Evolutionary conservation across 1,140 invertebrate genomes (phyloP).

Genomic region (Cotesia typhae): DNA sequence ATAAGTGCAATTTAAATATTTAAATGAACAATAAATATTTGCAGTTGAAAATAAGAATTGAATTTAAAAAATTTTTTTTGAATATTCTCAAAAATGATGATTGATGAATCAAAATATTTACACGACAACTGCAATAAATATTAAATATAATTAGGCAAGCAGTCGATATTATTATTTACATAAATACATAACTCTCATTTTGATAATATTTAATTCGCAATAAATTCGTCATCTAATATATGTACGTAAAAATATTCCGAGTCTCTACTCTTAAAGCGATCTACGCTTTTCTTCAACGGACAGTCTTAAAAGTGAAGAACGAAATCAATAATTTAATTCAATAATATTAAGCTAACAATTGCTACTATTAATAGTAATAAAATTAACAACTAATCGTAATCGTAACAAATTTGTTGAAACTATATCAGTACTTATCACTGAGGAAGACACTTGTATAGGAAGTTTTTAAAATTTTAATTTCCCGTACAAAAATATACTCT

Average conservation of each 20-base stretch:
- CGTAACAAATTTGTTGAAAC: background rate
- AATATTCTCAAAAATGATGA: no score
- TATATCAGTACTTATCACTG: conserved; percentile 8
- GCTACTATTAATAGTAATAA: no score
- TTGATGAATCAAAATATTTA: conserved; percentile 20
- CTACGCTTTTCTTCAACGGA: conserved; percentile 11
- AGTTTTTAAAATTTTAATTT: conserved; percentile 1
- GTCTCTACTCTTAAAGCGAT: background rate
- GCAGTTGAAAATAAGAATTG: no score
- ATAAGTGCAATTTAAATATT: background rate
- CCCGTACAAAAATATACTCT: conserved; percentile 39
- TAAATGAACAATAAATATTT: no score
- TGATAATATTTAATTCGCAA: background rate
- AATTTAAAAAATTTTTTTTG: background rate
- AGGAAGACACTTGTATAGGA: conserved; percentile 30
- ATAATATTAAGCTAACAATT: background rate
- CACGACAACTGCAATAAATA: conserved; percentile 36
- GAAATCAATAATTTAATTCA: background rate
- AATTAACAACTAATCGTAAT: background rate
- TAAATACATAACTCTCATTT: conserved; percentile 19
- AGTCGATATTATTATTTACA: conserved; percentile 27
- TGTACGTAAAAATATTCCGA: background rate
- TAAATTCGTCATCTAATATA: background rate
- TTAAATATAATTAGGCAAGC: conserved; percentile 33
- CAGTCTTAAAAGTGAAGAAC: background rate